Conservation (phyloP, 1,140 invertebrate genomes). For the Caenorhabditis latens region DNA sequence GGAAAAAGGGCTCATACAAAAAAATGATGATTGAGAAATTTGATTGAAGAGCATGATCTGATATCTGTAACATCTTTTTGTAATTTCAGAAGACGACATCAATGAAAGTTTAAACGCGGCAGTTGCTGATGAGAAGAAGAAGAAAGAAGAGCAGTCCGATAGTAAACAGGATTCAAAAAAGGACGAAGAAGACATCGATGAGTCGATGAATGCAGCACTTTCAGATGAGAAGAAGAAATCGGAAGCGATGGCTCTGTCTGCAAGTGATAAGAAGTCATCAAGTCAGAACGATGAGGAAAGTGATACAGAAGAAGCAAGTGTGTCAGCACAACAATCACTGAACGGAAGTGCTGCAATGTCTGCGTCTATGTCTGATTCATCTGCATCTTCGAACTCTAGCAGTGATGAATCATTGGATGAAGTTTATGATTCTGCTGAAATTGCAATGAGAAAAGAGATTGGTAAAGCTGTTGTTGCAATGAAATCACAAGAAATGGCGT, state of each 20-base stretch:
- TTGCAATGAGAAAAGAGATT: slow-evolving; percentile 43
- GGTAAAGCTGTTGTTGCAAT: slow-evolving; percentile 38
- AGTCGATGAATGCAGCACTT: slow-evolving; percentile 41
- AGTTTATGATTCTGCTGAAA: slow-evolving; percentile 25
- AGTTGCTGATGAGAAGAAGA: slow-evolving; percentile 6
- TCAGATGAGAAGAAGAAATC: slow-evolving; percentile 19
- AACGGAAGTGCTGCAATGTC: background rate
- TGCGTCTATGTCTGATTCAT: background rate
- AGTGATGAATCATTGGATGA: slow-evolving; percentile 3
- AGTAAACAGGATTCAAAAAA: slow-evolving; percentile 27
- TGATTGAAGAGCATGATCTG: too few relatives aligned
- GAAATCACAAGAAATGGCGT: slow-evolving; percentile 46
- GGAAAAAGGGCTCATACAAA: background rate
- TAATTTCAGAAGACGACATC: slow-evolving; percentile 26
- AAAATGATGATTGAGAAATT: background rate
- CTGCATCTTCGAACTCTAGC: background rate
- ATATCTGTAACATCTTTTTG: background rate
- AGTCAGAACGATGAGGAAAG: slow-evolving; percentile 1
- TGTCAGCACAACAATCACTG: background rate
- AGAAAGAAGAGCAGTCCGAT: background rate
- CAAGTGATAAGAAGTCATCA: slow-evolving; percentile 1
- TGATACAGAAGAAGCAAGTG: background rate
- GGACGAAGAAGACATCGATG: slow-evolving; percentile 33
- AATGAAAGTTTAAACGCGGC: slow-evolving; percentile 33
- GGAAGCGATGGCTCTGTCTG: background rate